Conservation (phyloP, 2,888 invertebrate genomes). For the Bombyx huttoni region DNA sequence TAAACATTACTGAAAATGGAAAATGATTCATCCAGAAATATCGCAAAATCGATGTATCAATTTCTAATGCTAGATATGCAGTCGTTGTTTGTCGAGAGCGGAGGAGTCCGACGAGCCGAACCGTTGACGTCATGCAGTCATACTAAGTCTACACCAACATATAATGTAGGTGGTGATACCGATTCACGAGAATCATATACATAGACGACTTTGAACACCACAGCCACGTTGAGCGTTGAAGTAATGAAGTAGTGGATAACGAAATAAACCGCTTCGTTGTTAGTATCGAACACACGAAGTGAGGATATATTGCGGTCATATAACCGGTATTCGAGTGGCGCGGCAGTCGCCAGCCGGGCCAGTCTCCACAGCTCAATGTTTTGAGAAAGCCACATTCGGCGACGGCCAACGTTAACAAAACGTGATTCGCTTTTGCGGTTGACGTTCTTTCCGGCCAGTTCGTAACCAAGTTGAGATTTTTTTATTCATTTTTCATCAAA, state of each 20-base stretch:
- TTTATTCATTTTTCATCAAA: too few species aligned
- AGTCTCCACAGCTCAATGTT: conserved; percentile 53
- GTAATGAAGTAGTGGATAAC: conserved; percentile 35
- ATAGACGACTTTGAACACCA: conserved; percentile 27
- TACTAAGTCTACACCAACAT: conserved; percentile 48
- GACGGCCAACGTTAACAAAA: conserved; percentile 57
- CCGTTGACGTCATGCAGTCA: conserved; percentile 66
- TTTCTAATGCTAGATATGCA: conserved; percentile 52
- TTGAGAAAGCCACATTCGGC: conserved; percentile 67
- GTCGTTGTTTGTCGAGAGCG: conserved; percentile 60
- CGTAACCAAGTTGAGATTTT: too few species aligned
- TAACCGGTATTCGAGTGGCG: conserved; percentile 68
- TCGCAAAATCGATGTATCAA: conserved; percentile 29
- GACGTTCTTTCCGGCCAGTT: conserved; percentile 18
- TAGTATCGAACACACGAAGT: conserved; percentile 29
- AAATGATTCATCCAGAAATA: neutral
- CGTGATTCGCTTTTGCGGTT: conserved; percentile 48
- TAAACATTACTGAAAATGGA: neutral
- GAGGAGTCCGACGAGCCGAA: conserved; percentile 66
- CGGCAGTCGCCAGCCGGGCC: conserved; percentile 52
- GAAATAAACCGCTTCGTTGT: conserved; percentile 19
- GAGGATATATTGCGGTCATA: conserved; percentile 67
- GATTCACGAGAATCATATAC: conserved; percentile 18
- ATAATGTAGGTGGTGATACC: conserved; percentile 18
- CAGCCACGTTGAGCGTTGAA: conserved; percentile 9